These are phyloP conservation scores for Marisa cornuarietis DNA, from an alignment of 1,140 invertebrate genomes.

Conservation along the genomic window DNA sequence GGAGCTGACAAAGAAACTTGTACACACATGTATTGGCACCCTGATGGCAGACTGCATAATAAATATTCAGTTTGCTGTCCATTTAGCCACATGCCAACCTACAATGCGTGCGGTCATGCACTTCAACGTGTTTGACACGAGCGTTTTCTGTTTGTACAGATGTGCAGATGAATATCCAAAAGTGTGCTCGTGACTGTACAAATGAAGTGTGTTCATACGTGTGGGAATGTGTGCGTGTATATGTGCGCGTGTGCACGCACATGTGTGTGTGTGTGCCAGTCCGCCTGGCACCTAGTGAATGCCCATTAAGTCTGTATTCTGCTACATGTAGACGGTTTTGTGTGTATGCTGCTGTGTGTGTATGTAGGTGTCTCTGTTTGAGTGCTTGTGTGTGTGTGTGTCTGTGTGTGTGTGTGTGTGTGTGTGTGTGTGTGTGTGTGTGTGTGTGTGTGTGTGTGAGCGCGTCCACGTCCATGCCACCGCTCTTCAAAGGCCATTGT, in stretches of 20 bases:
- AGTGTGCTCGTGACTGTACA: no score
- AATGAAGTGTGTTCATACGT: neutral
- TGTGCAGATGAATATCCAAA: neutral
- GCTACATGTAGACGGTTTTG: neutral
- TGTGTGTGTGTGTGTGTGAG: neutral
- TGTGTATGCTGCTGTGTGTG: slow-evolving; percentile 5
- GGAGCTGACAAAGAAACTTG: neutral
- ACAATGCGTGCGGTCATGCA: neutral
- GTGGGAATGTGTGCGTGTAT: no score
- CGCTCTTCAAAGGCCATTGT: no score
- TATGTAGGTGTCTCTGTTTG: neutral
- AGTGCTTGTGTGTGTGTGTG: neutral
- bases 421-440: neutral
- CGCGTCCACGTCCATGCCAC: neutral
- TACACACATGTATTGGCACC: neutral
- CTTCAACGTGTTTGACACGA: neutral
- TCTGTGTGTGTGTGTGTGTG: neutral
- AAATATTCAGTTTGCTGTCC: no score
- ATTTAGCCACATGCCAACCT: neutral
- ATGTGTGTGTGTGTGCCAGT: no score
- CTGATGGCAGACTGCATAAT: neutral
- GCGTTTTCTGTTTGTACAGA: neutral
- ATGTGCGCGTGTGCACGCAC: neutral
- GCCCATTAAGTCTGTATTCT: neutral
- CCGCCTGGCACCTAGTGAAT: no score